A percentile compares a stretch with the other conserved stretches of the same genome.
Evolutionary conservation across 2,797 vertebrate species (phyloP).

Genomic region (Eurystomus glaucurus): DNA sequence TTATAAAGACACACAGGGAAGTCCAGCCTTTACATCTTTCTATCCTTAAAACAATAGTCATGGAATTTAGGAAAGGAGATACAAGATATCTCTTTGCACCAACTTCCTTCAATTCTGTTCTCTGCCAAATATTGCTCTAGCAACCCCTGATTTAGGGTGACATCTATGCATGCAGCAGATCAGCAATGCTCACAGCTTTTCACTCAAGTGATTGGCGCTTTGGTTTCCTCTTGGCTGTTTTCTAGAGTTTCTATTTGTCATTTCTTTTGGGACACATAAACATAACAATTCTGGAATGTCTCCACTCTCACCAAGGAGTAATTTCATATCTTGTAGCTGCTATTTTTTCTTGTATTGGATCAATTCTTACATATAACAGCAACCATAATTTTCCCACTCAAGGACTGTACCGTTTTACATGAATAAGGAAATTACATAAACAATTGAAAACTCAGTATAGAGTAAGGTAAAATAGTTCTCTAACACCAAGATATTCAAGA

Average conservation of each 20-base stretch:
- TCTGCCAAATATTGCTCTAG: neutral
- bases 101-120: neutral
- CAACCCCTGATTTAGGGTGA: neutral
- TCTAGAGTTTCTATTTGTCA: neutral
- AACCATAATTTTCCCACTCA: neutral
- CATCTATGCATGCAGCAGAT: neutral
- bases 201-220: neutral
- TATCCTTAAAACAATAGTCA: neutral
- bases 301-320: neutral
- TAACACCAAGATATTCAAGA: neutral
- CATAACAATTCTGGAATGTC: neutral
- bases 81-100: accelerated
- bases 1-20: neutral
- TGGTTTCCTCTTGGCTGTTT: neutral
- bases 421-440: neutral
- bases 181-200: neutral
- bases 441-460: neutral
- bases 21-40: neutral
- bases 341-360: neutral
- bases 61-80: neutral
- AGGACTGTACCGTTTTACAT: neutral
- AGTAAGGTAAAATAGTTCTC: neutral
- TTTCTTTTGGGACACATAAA: neutral
- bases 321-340: neutral
- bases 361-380: neutral